phyloP scores from a whole-genome alignment of 2,888 invertebrate species.

The Monochamus alternatus region DNA sequence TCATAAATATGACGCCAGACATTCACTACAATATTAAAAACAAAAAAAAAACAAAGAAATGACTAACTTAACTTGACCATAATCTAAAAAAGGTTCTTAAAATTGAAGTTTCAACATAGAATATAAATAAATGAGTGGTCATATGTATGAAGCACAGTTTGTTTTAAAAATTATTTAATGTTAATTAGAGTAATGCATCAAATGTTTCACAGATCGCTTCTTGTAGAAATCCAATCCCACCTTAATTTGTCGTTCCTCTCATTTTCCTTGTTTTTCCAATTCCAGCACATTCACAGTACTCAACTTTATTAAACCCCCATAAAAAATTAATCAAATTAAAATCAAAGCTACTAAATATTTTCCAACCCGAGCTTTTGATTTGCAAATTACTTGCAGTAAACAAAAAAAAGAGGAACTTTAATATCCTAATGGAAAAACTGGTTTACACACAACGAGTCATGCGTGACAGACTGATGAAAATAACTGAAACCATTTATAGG shows the following conservation, averaged over 20 bases:
- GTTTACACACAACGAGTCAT: slow-evolving; percentile 51
- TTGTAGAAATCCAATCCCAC: neutral
- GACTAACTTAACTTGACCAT: too few species aligned
- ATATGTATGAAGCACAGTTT: too few species aligned
- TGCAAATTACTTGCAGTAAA: slow-evolving; percentile 51
- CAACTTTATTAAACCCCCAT: slow-evolving; percentile 20
- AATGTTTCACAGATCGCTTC: neutral
- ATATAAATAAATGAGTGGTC: too few species aligned
- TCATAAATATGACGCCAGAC: too few species aligned
- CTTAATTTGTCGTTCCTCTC: neutral
- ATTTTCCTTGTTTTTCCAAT: slow-evolving; percentile 3
- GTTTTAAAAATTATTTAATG: too few species aligned
- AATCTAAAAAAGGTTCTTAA: too few species aligned
- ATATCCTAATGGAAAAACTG: slow-evolving; percentile 58
- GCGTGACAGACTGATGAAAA: slow-evolving; percentile 53
- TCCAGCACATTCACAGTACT: neutral
- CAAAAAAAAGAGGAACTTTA: slow-evolving; percentile 51
- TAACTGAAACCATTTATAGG: slow-evolving; percentile 50
- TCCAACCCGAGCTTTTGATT: slow-evolving; percentile 47
- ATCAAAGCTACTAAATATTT: slow-evolving; percentile 48
- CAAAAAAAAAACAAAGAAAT: too few species aligned
- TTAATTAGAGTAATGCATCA: too few species aligned
- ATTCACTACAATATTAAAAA: too few species aligned
- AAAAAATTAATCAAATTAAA: slow-evolving; percentile 45
- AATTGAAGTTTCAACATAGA: too few species aligned